Evolutionary conservation across 2,113 vertebrate genomes (phyloP).

Genomic region (Rhizomys pruinosus): DNA sequence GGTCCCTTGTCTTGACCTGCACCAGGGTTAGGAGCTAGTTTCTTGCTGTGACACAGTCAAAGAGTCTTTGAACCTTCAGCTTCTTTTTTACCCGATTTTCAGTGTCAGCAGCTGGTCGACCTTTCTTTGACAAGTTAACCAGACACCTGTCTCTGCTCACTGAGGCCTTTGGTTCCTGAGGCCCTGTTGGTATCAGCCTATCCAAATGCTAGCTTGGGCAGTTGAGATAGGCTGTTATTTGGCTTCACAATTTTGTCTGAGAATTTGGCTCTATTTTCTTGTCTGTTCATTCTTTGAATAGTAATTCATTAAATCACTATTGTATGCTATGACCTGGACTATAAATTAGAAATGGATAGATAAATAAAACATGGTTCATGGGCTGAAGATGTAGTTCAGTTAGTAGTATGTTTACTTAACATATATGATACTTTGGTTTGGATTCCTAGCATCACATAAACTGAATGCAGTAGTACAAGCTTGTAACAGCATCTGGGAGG

Average conservation of each 20-base stretch:
- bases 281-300: neutral
- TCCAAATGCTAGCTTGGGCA: neutral
- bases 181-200: neutral
- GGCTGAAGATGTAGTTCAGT: too few species aligned
- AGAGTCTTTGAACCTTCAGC: neutral
- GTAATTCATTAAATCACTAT: constrained; percentile 17
- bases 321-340: neutral
- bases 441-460: neutral
- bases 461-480: too few species aligned
- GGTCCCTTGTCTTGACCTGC: neutral
- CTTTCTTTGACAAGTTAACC: neutral
- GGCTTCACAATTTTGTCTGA: neutral
- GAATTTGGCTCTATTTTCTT: neutral
- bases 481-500: too few species aligned
- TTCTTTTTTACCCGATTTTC: neutral
- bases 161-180: neutral
- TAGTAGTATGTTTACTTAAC: too few species aligned
- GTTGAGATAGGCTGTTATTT: neutral
- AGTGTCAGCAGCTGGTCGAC: neutral
- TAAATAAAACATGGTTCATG: neutral
- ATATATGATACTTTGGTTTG: too few species aligned
- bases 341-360: neutral
- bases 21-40: neutral
- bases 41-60: constrained; percentile 7
- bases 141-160: neutral